These are phyloP conservation scores for Brachyopa scutellaris DNA, from an alignment of 2,888 invertebrate species.

Conservation along the genomic window DNA sequence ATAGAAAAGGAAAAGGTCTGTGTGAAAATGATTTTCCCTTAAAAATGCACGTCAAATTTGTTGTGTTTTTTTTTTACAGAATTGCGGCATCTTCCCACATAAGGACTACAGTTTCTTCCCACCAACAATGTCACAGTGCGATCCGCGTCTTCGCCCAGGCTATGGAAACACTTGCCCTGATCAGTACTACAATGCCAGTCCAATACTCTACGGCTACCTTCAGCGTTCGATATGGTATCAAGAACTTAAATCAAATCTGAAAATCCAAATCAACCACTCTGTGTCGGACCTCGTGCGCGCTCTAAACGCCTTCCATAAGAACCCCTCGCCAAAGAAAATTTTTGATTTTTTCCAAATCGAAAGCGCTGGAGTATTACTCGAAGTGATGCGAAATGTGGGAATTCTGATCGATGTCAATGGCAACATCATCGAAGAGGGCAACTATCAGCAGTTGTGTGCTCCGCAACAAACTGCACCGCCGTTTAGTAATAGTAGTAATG, in stretches of 20 bases:
- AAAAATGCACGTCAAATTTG: neutral
- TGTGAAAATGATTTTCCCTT: fast-evolving
- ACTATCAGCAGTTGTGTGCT: constrained; percentile 50
- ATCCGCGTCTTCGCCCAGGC: constrained; percentile 46
- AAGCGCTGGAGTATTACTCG: constrained; percentile 74
- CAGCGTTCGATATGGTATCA: constrained; percentile 75
- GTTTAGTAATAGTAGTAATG: neutral
- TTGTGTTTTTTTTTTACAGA: constrained; percentile 36
- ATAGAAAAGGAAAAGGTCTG: constrained; percentile 58
- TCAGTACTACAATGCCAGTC: constrained; percentile 42
- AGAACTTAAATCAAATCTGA: constrained; percentile 74
- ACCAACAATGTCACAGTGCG: constrained; percentile 27
- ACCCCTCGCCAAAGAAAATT: constrained; percentile 71
- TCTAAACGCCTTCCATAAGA: constrained; percentile 74
- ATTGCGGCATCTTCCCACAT: constrained; percentile 48
- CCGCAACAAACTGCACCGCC: constrained; percentile 8
- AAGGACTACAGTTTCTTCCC: constrained; percentile 60
- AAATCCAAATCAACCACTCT: constrained; percentile 76
- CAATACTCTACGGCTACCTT: constrained; percentile 73
- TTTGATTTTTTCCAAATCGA: constrained; percentile 76
- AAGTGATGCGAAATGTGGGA: constrained; percentile 75
- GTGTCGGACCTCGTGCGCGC: constrained; percentile 75
- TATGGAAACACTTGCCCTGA: constrained; percentile 1
- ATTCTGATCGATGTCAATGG: constrained; percentile 74
- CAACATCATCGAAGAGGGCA: constrained; percentile 68